phyloP scores from a whole-genome alignment of 2,113 vertebrate species.

The Gymnorhina tibicen region DNA sequence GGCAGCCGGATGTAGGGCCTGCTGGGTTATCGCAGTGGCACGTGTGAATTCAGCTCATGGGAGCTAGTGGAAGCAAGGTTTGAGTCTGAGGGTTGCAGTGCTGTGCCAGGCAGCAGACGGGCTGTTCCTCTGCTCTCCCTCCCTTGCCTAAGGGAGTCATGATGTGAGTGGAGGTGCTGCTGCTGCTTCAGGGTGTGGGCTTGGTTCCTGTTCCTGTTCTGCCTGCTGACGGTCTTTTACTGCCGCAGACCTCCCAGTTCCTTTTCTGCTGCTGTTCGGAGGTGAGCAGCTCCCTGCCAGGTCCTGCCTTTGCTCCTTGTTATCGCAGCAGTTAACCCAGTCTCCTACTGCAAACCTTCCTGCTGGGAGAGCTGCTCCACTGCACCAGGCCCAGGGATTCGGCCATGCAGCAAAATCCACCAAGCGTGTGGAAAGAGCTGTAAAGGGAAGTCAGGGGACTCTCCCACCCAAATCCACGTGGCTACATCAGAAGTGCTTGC shows the following conservation, averaged over 20 bases:
- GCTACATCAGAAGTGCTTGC: background rate
- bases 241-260: background rate
- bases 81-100: background rate
- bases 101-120: background rate
- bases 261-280: background rate
- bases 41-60: accelerated
- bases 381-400: accelerated
- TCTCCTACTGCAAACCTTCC: background rate
- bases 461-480: background rate
- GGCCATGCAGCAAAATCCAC: background rate
- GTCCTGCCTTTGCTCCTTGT: background rate
- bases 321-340: background rate
- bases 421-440: background rate
- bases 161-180: background rate
- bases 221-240: background rate
- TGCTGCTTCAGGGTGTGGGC: background rate
- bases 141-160: background rate
- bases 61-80: background rate
- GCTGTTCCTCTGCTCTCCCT: background rate
- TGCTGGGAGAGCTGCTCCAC: background rate
- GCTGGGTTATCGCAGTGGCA: accelerated
- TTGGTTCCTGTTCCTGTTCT: background rate
- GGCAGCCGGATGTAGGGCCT: background rate
- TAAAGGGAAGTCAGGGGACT: background rate
- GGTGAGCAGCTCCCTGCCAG: background rate